Percentiles rank a stretch among this genome's conserved stretches.
These are phyloP conservation scores for Paralvinella palmiformis DNA, from an alignment of 1,140 invertebrate species.

Conservation along the genomic window DNA sequence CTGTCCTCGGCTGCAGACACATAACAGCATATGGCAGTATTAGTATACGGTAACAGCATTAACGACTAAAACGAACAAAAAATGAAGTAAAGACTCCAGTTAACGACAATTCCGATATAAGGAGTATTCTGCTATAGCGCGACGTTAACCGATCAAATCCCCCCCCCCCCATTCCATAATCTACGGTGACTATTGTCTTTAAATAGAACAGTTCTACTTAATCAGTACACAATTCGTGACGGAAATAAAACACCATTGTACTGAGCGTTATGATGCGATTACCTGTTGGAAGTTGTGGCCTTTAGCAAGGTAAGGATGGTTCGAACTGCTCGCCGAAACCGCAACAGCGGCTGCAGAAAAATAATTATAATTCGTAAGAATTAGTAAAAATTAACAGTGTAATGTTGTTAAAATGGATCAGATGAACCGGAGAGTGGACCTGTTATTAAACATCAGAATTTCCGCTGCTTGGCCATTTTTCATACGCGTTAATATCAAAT, in stretches of 20 bases:
- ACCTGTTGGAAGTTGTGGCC: constrained; percentile 28
- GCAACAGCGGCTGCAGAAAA: constrained; percentile 32
- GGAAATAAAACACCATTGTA: no score
- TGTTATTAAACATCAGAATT: no score
- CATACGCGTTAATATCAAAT: no score
- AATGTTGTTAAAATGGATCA: no score
- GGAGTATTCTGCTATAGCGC: not conserved
- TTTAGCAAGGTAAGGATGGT: constrained; percentile 29
- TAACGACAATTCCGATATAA: not conserved
- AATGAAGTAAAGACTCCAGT: not conserved
- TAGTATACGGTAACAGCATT: not conserved
- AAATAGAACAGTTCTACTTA: not conserved
- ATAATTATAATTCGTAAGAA: no score
- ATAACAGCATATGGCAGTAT: not conserved
- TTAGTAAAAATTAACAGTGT: no score
- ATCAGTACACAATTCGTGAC: not conserved
- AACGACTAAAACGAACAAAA: not conserved
- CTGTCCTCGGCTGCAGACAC: constrained; percentile 15
- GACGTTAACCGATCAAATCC: not conserved
- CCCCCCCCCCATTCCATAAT: not conserved
- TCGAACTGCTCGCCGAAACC: constrained; percentile 29
- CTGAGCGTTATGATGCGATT: no score
- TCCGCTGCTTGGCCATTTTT: no score
- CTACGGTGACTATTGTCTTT: no score
- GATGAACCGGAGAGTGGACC: no score